Conservation (phyloP, 2,888 invertebrate genomes). For the Celastrina argiolus region DNA sequence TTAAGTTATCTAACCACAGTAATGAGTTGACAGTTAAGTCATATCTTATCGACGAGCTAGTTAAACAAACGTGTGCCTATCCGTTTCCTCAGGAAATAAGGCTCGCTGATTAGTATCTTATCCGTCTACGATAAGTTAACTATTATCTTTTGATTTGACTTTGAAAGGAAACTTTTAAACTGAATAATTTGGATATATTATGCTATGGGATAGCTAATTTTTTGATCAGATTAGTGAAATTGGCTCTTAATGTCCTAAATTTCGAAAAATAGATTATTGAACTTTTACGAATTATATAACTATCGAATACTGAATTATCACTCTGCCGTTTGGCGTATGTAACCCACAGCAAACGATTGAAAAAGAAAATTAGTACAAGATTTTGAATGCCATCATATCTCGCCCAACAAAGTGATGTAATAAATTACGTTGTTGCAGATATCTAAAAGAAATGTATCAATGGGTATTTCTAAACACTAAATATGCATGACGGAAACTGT, state of each 20-base stretch:
- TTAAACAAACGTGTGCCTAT: conserved; percentile 8
- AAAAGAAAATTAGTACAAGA: not conserved
- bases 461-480: conserved; percentile 14
- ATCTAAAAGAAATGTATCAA: conserved; percentile 15
- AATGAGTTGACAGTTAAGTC: not conserved
- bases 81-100: conserved; percentile 17
- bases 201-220: too few species aligned
- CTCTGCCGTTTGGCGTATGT: too few species aligned
- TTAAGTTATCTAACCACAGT: too few species aligned
- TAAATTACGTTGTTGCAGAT: conserved; percentile 5
- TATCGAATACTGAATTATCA: too few species aligned
- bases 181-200: not conserved
- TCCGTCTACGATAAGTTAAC: not conserved
- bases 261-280: too few species aligned
- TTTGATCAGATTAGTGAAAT: too few species aligned
- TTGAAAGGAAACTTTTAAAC: not conserved
- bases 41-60: conserved; percentile 1
- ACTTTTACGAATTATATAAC: too few species aligned
- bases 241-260: too few species aligned
- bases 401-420: not conserved
- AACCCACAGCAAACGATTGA: not conserved
- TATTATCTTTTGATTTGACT: not conserved
- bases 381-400: not conserved
- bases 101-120: not conserved
- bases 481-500: conserved; percentile 18